Conservation (phyloP, 92 coral and sea anemone genomes). For the Bergia puertoricense region DNA sequence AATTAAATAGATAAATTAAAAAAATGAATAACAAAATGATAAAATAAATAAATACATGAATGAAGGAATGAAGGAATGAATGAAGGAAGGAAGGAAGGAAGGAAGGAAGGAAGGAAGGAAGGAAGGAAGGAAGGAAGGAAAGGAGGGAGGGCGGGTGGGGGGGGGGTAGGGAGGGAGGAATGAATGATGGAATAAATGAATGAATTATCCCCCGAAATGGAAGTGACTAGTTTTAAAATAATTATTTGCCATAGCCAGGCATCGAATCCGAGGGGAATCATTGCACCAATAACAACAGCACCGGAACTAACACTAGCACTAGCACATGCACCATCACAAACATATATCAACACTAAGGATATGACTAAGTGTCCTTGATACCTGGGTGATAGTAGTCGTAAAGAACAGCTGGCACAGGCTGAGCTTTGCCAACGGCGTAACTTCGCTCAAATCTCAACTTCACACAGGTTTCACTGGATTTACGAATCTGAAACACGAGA, state of each 20-base stretch:
- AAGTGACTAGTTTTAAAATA: neutral
- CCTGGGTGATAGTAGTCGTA: conserved; percentile 97
- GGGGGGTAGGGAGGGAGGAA: too few species aligned
- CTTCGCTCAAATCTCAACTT: conserved; percentile 70
- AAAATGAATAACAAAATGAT: too few species aligned
- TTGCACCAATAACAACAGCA: neutral
- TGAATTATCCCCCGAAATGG: neutral
- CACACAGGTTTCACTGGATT: conserved; percentile 61
- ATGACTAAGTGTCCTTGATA: conserved; percentile 17
- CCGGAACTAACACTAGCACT: conserved; percentile 2
- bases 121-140: too few species aligned
- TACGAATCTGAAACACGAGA: conserved; percentile 59
- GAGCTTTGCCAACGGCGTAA: conserved; percentile 82
- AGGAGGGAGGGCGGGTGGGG: too few species aligned
- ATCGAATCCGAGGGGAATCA: neutral
- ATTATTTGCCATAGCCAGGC: too few species aligned
- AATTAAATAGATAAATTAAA: too few species aligned
- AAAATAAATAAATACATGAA: too few species aligned
- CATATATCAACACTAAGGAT: neutral
- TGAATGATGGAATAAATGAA: neutral
- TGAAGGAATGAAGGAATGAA: too few species aligned
- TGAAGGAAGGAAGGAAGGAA: too few species aligned
- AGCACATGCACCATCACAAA: neutral
- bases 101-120: too few species aligned
- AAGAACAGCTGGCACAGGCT: conserved; percentile 87